Conservation (phyloP, 2,113 vertebrate species). For the Silurus glanis region DNA sequence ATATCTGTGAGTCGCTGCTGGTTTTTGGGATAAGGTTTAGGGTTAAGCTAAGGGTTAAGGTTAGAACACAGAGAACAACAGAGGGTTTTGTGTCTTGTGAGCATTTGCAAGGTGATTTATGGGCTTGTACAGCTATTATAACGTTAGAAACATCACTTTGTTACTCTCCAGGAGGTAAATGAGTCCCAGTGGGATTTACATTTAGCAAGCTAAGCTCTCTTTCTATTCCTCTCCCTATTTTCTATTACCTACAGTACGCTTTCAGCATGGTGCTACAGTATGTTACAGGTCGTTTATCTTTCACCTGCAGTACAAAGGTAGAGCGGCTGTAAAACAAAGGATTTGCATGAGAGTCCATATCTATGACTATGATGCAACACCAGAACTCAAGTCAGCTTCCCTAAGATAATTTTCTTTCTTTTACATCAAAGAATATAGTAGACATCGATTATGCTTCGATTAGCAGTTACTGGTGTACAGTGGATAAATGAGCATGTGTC, state of each 20-base stretch:
- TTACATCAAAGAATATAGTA: background rate
- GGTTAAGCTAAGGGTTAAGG: background rate
- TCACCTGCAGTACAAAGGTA: background rate
- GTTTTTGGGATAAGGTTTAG: background rate
- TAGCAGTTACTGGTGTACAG: background rate
- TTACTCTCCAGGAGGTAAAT: conserved; percentile 15
- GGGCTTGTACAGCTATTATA: conserved; percentile 4
- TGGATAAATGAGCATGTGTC: background rate
- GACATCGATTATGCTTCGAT: background rate
- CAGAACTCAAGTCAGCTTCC: background rate
- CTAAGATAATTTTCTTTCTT: background rate
- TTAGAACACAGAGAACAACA: background rate
- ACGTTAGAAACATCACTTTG: background rate
- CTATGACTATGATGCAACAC: background rate
- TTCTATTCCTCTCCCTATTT: background rate
- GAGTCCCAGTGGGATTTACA: conserved; percentile 1
- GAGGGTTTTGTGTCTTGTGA: background rate
- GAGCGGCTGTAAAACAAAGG: background rate
- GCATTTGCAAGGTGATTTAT: conserved; percentile 26
- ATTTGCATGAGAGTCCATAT: conserved; percentile 9
- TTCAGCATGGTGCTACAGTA: background rate
- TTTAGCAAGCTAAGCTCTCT: conserved; percentile 17
- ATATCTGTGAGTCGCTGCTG: background rate
- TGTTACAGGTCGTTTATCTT: conserved; percentile 19
- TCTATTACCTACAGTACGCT: conserved; percentile 1